Evolutionary conservation across 2,113 vertebrate genomes (phyloP).

Genomic region (Octodon degus): DNA sequence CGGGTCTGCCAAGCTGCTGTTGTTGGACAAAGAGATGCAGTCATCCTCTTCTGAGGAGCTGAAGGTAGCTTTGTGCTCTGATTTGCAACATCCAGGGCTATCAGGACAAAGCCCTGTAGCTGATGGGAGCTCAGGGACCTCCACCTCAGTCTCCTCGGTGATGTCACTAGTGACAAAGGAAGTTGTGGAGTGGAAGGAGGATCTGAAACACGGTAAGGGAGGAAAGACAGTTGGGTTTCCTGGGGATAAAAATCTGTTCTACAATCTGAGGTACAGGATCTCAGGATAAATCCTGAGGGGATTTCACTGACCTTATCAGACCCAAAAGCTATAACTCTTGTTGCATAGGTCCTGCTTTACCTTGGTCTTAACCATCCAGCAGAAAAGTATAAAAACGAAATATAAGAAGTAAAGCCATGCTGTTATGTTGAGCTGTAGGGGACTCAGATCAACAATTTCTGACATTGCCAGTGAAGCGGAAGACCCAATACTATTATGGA

Average conservation of each 20-base stretch:
- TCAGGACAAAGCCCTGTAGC: slow-evolving; percentile 92
- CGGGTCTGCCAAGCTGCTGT: slow-evolving; percentile 98
- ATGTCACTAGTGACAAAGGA: slow-evolving; percentile 99
- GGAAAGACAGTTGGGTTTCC: slow-evolving; percentile 95
- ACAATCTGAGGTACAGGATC: no score
- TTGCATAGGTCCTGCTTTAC: no score
- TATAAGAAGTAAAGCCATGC: no score
- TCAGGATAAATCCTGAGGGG: no score
- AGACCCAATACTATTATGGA: no score
- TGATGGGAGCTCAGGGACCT: slow-evolving; percentile 92
- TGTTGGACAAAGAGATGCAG: slow-evolving; percentile 95
- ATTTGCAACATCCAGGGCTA: slow-evolving; percentile 91
- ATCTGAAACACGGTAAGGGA: slow-evolving; percentile 95
- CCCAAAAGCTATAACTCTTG: no score
- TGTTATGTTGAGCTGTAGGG: no score
- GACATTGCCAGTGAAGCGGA: no score
- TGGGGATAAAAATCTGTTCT: slow-evolving; percentile 91
- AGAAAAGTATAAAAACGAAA: no score
- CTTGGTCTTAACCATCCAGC: no score
- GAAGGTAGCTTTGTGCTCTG: slow-evolving; percentile 87
- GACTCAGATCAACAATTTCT: no score
- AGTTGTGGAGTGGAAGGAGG: slow-evolving; percentile 94
- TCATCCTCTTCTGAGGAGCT: slow-evolving; percentile 95
- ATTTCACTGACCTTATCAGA: no score
- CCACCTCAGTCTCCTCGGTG: slow-evolving; percentile 94